Conservation (phyloP, 2,888 invertebrate species). For the Elgonia sp. region DNA sequence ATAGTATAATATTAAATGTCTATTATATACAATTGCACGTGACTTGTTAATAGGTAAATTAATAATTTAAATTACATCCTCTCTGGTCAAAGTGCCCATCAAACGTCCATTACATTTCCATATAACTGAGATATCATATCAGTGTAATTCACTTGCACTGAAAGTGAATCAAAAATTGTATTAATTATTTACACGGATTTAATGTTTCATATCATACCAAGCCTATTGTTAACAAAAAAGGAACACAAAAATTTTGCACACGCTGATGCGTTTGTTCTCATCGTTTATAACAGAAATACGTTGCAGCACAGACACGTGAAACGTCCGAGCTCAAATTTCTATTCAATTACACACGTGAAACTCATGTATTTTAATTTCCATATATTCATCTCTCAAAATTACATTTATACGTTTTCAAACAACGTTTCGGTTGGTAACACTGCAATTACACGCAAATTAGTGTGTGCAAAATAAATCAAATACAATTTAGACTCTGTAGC, state of each 20-base stretch:
- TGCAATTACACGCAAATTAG: background rate
- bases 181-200: constrained; percentile 1
- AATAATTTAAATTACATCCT: constrained; percentile 47
- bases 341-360: constrained; percentile 6
- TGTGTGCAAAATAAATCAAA: background rate
- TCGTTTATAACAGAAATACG: background rate
- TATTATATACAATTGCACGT: constrained; percentile 20
- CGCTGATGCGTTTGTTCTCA: background rate
- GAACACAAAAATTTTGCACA: background rate
- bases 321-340: background rate
- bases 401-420: background rate
- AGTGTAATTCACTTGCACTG: constrained; percentile 20
- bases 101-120: constrained; percentile 45
- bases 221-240: background rate
- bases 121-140: constrained; percentile 29
- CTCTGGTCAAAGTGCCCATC: constrained; percentile 45
- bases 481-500: too few species aligned
- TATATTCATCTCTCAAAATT: constrained; percentile 1
- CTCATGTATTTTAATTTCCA: background rate
- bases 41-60: constrained; percentile 43
- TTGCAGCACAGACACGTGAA: background rate
- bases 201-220: background rate
- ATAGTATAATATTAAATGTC: constrained; percentile 23
- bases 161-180: constrained; percentile 18
- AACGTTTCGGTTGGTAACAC: background rate